Conservation (phyloP, 1,140 invertebrate species). For the Diachasma alloeum region DNA sequence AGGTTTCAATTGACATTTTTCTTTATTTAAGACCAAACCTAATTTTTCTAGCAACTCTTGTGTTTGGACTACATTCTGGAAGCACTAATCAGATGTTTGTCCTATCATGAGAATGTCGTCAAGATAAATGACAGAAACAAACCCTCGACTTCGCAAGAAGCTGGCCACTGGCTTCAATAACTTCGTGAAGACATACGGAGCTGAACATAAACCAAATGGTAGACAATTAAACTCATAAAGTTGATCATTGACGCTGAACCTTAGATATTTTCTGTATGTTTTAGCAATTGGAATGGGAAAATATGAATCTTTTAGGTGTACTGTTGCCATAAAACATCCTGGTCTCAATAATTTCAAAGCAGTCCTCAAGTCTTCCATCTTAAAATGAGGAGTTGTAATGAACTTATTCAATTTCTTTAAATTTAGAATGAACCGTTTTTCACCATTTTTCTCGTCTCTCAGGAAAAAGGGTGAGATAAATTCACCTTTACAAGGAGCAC, state of each 20-base stretch:
- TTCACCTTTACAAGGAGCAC: no score
- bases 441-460: neutral
- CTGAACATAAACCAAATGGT: slow-evolving; percentile 1
- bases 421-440: neutral
- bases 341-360: neutral
- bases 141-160: neutral
- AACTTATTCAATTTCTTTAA: neutral
- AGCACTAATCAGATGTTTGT: neutral
- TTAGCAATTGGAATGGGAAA: neutral
- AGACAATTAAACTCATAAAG: neutral
- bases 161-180: neutral
- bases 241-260: neutral
- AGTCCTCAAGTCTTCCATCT: neutral
- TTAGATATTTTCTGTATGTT: neutral
- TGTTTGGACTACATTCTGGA: neutral
- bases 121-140: neutral
- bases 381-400: neutral
- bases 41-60: neutral
- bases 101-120: neutral
- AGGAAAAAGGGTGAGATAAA: no score
- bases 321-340: neutral
- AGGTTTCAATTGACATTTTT: neutral
- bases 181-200: neutral
- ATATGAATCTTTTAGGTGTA: neutral
- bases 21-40: neutral